Conservation (phyloP, 1,140 invertebrate species). For the Formica selysi region DNA sequence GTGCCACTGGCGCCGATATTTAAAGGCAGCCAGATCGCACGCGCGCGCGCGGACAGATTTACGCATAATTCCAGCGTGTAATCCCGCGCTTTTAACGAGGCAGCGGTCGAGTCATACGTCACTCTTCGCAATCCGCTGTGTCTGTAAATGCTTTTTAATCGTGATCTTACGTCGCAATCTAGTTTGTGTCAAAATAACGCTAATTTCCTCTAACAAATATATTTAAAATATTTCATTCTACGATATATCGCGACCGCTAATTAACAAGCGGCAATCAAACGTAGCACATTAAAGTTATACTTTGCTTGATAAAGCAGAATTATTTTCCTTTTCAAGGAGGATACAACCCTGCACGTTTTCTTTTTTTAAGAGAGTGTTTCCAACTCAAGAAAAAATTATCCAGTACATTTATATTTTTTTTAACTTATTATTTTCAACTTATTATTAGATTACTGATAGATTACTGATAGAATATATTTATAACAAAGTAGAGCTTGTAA, state of each 20-base stretch:
- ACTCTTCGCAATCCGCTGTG: conserved; percentile 44
- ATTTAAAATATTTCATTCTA: conserved; percentile 36
- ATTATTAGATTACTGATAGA: no score
- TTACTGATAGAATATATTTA: no score
- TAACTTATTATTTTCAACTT: no score
- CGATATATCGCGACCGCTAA: conserved; percentile 60
- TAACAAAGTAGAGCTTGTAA: no score
- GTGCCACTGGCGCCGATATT: conserved; percentile 40
- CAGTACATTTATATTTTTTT: no score
- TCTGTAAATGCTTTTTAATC: conserved; percentile 57
- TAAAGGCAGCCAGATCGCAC: conserved; percentile 16
- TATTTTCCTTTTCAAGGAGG: conserved; percentile 3
- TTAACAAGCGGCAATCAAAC: conserved; percentile 46
- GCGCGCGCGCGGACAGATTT: conserved; percentile 19
- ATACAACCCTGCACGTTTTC: not conserved
- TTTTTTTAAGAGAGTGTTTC: not conserved
- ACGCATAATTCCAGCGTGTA: conserved; percentile 36
- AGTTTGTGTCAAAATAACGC: conserved; percentile 10
- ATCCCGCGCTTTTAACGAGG: conserved; percentile 43
- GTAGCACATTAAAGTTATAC: not conserved
- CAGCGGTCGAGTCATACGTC: conserved; percentile 19
- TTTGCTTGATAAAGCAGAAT: not conserved
- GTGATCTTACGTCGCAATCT: conserved; percentile 39
- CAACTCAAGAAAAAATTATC: no score
- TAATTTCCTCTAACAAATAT: conserved; percentile 36